Conservation (phyloP, 1,140 invertebrate genomes). For the Camponotus vicinus region DNA sequence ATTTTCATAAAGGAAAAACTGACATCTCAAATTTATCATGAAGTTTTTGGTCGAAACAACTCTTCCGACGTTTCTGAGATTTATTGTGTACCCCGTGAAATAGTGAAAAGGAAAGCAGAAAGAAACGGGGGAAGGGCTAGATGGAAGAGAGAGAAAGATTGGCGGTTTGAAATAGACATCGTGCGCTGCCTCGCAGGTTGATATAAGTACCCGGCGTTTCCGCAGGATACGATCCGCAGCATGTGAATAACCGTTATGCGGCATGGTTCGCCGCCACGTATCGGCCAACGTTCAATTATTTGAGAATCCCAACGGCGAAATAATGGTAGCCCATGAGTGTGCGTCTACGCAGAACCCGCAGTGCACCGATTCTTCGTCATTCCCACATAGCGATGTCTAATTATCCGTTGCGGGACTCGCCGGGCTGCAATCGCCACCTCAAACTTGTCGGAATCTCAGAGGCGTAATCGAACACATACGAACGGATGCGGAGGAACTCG, state of each 20-base stretch:
- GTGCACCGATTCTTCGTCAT: constrained; percentile 67
- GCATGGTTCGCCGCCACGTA: constrained; percentile 58
- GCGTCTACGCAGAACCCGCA: constrained; percentile 56
- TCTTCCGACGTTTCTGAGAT: not conserved
- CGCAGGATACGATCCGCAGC: constrained; percentile 78
- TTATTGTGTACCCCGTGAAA: constrained; percentile 20
- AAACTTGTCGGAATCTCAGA: constrained; percentile 17
- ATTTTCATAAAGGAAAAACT: not conserved
- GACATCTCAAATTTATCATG: not conserved
- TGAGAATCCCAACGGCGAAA: constrained; percentile 61
- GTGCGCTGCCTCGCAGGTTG: constrained; percentile 68
- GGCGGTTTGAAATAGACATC: constrained; percentile 66
- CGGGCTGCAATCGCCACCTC: constrained; percentile 40
- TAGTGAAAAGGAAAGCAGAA: not conserved
- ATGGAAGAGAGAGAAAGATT: constrained; percentile 44
- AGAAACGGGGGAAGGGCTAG: not conserved
- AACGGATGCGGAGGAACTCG: constrained; percentile 23
- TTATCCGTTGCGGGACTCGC: constrained; percentile 65
- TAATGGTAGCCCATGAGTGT: constrained; percentile 70
- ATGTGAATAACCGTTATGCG: constrained; percentile 74
- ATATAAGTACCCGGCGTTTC: constrained; percentile 77
- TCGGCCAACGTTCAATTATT: constrained; percentile 72
- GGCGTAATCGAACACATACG: not conserved
- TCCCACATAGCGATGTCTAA: constrained; percentile 73
- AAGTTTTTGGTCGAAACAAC: not conserved